Base-by-base conservation (phyloP, 2,888 invertebrate genomes). In the Parthenolecanium corni region DNA sequence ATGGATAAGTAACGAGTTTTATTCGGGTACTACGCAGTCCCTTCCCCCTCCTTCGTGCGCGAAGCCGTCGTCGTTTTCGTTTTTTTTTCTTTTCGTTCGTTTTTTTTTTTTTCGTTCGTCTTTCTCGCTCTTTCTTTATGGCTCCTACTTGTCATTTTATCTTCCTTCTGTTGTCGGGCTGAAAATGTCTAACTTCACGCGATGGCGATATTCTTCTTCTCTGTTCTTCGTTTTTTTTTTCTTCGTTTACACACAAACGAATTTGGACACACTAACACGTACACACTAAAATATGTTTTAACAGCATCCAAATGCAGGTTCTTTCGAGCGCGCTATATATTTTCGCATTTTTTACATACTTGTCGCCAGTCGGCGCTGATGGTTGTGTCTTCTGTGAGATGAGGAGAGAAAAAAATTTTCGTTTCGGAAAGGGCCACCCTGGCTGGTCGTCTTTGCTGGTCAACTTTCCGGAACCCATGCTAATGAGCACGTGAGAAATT, bases 21-120 rank as follows among this genome's bases (percentile, higher is more conserved):
- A 51, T 57, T 54, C 63, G 44, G 64, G 64, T 57, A 64, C 61
- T 62, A 52, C 63, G 62, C 62, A 58, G 58, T 61, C 67, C 67
- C 65, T 64, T 53, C 66, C 64, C 62, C 38, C 44, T 51, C 46
- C 18, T 44, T 31, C 4, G 31, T 9, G 31, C 31, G 31, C 31
- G 31, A 4, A 9, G 9, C 4, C 5, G 5, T 9, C 5, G 4
- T 9, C 5, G 4, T 31, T 31, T 31, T 9, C 5, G 4, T 9
- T 4, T 31, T 31, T 31, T 31, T 31, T 9, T 31, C 31, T 31
- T 31, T 31, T 31, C 31, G 4, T 31, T 31, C 9, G 4, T 31
- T 31, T 31, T 31, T 9, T 31, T 9, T 4, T 31, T 31, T 4
- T 4, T 31, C 9, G 31, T 4, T 31, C 9, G 4, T 31, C 9